Evolutionary conservation across 2,113 vertebrate species (phyloP).

Genomic region (Tachycineta bicolor): DNA sequence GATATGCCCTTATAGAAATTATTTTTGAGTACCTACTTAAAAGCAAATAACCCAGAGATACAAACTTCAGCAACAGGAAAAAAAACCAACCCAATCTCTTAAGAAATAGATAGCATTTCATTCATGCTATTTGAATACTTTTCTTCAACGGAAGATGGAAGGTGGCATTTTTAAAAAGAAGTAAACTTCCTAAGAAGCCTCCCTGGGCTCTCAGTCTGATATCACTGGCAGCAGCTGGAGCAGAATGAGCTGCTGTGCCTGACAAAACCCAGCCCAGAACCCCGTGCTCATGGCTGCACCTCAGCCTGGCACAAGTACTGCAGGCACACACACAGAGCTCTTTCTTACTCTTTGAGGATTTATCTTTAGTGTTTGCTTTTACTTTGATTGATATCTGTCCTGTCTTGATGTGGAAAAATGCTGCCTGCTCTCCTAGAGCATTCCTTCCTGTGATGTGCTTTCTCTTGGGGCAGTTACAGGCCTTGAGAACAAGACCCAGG

Average conservation of each 20-base stretch:
- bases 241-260: background rate
- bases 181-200: background rate
- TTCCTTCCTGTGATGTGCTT: too few species aligned
- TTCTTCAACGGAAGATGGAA: background rate
- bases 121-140: background rate
- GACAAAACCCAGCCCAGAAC: background rate
- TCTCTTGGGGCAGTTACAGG: background rate
- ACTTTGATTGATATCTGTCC: background rate
- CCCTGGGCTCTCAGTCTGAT: background rate
- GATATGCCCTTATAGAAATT: background rate
- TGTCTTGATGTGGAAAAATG: background rate
- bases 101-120: background rate
- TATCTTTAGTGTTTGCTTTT: background rate
- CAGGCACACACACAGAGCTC: background rate
- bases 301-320: background rate
- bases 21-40: background rate
- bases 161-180: background rate
- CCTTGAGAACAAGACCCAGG: background rate
- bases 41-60: background rate
- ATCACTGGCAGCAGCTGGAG: background rate
- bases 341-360: background rate
- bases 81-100: background rate
- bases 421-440: background rate
- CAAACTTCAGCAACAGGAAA: background rate
- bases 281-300: background rate